Evolutionary conservation across 53 echinoderm and acorn worm species (phyloP).

Genomic region (Holothuria scabra): DNA sequence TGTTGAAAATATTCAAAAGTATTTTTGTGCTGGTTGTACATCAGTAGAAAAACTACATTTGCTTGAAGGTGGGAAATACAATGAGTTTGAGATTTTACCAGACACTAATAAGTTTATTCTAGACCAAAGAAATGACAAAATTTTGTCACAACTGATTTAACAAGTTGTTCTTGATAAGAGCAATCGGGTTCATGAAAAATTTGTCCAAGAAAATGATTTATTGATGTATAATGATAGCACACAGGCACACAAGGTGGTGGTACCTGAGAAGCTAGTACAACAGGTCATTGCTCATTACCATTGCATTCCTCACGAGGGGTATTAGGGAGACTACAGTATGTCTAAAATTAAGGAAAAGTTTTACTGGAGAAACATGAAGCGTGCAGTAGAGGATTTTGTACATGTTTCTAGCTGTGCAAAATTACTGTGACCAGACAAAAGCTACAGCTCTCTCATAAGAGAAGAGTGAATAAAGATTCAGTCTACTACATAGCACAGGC

Average conservation of each 20-base stretch:
- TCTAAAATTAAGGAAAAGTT: slow-evolving; percentile 30
- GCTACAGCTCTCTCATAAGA: too few species aligned
- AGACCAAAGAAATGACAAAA: background rate
- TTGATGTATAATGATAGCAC: too few species aligned
- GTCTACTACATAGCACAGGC: too few species aligned
- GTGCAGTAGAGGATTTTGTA: slow-evolving; percentile 33
- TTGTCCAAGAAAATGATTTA: background rate
- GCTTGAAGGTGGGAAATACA: too few species aligned
- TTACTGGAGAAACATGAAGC: slow-evolving; percentile 35
- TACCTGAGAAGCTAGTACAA: too few species aligned
- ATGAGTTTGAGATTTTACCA: too few species aligned
- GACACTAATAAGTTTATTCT: background rate
- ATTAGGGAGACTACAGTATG: slow-evolving; percentile 54
- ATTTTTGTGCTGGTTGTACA: background rate
- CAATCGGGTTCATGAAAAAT: background rate
- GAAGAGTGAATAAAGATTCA: too few species aligned
- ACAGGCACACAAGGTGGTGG: too few species aligned
- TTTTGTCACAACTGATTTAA: background rate
- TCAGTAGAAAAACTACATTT: background rate
- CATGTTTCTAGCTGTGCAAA: too few species aligned
- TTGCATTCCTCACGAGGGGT: slow-evolving; percentile 54
- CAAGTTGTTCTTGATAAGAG: background rate
- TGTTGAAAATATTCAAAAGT: background rate
- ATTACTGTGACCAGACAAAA: too few species aligned
- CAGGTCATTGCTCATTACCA: too few species aligned